These are phyloP conservation scores for Phrynocephalus vlangalii DNA, from an alignment of 2,797 vertebrate species.

Conservation along the genomic window DNA sequence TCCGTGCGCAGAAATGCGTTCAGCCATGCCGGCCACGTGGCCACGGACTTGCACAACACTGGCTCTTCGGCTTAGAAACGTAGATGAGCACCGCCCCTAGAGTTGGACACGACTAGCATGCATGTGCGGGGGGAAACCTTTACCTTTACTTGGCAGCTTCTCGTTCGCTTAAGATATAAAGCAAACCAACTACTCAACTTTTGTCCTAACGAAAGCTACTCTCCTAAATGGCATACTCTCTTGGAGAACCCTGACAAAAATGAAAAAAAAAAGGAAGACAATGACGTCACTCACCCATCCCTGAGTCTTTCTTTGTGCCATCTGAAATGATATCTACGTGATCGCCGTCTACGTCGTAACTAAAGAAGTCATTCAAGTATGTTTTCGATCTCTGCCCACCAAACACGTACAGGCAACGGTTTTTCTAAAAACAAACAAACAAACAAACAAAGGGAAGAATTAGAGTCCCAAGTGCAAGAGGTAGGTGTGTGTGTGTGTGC, in stretches of 20 bases:
- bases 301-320: constrained; percentile 98
- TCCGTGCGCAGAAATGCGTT: too few relatives aligned
- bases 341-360: constrained; percentile 95
- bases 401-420: constrained; percentile 96
- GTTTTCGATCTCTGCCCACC: constrained; percentile 98
- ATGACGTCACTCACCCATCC: constrained; percentile 88
- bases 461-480: not conserved
- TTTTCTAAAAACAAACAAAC: constrained; percentile 83
- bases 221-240: not conserved
- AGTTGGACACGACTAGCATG: too few relatives aligned
- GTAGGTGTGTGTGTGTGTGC: too few relatives aligned
- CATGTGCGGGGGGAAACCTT: too few relatives aligned
- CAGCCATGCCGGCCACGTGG: too few relatives aligned
- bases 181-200: not conserved
- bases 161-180: not conserved
- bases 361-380: constrained; percentile 99
- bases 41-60: too few relatives aligned
- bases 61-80: too few relatives aligned
- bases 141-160: too few relatives aligned
- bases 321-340: constrained; percentile 99
- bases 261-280: not conserved
- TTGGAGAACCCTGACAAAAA: not conserved
- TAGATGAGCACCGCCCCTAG: too few relatives aligned
- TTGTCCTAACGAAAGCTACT: not conserved
- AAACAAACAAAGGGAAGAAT: not conserved